Base-by-base conservation (phyloP, 2,888 invertebrate genomes). In the Polymixis lichenea region DNA sequence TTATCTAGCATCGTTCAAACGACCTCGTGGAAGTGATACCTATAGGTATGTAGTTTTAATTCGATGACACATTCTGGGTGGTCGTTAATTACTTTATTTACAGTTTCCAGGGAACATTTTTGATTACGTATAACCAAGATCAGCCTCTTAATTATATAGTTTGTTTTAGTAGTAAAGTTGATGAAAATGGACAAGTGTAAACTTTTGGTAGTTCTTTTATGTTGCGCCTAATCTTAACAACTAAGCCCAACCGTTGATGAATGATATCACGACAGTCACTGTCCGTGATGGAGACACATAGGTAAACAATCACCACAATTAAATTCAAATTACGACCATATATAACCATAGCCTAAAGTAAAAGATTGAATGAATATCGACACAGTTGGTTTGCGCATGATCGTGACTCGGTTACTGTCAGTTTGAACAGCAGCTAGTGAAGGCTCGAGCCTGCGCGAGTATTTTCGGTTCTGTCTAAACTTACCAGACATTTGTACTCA, bases 71-170 rank as follows among this genome's bases (percentile, higher is more conserved):
- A 28, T 38, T 11, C 32, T 56, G 17, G 61, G 43, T 56, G 71
- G 46, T 62, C 49, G 19, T 67, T 62, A 62, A 51, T 62, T 15
- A 55, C 19, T 4, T 51, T 22, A 51, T 77, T 77, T 78, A 71
- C 43, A 70, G 32, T 43, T 78, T 70, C 62, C 13, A 62, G 15
- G 38, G 38, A 77, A 56, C 28, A 56, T 77, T 77, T 56, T 15
- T 70, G 9, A 32, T 46, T 46, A 22, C 17, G 13, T 51, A 17
- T 38, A 61, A 32, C 22, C 11, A 46, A 51, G 43, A 58, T 58
- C 51, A 53, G 19, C 5, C 17, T 77, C 55, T 61, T 62, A 69
- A 77, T 69, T 49, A 38, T 38, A 5, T 38, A 38, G 38, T 38
- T 38, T 38, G 38, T 72, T 71, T 51, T 51, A 70, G 32, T 73